Conservation (phyloP, 2,888 invertebrate genomes). For the Cryptus viduatorius region DNA sequence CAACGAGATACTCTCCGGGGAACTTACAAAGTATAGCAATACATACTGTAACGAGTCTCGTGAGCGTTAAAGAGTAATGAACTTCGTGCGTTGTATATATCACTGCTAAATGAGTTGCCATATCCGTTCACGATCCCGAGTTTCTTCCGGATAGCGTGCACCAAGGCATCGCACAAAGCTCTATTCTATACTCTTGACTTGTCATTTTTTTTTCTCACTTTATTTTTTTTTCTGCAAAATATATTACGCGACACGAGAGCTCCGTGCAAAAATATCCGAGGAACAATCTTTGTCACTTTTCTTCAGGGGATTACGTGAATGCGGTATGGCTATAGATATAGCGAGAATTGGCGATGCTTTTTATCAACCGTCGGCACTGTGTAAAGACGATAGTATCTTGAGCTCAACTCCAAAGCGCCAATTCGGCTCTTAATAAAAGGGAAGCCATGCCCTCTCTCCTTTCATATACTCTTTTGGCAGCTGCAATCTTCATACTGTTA, state of each 20-base stretch:
- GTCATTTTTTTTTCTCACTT: not conserved
- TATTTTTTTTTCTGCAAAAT: constrained; percentile 4
- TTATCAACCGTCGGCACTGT: constrained; percentile 37
- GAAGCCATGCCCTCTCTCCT: constrained; percentile 27
- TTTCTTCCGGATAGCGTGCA: constrained; percentile 19
- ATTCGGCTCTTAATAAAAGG: constrained; percentile 55
- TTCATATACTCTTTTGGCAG: constrained; percentile 39
- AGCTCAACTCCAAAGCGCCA: constrained; percentile 34
- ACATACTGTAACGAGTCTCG: constrained; percentile 52
- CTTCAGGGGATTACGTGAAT: constrained; percentile 36
- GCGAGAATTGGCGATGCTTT: constrained; percentile 27
- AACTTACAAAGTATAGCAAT: constrained; percentile 44
- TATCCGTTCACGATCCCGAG: constrained; percentile 43
- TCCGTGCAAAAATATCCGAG: not conserved
- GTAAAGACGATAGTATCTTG: not conserved
- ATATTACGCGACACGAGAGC: constrained; percentile 5
- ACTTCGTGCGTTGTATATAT: constrained; percentile 56
- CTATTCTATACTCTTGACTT: not conserved
- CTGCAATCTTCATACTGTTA: constrained; percentile 8
- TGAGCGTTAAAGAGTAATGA: constrained; percentile 61
- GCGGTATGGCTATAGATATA: constrained; percentile 11
- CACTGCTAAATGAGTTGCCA: constrained; percentile 51
- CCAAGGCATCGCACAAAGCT: constrained; percentile 12
- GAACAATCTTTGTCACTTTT: constrained; percentile 29
- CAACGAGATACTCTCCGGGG: constrained; percentile 53